Evolutionary conservation across 2,113 vertebrate species (phyloP), one percentile per base, ranked within the genome.

Genomic region (Nerophis ophidion): DNA sequence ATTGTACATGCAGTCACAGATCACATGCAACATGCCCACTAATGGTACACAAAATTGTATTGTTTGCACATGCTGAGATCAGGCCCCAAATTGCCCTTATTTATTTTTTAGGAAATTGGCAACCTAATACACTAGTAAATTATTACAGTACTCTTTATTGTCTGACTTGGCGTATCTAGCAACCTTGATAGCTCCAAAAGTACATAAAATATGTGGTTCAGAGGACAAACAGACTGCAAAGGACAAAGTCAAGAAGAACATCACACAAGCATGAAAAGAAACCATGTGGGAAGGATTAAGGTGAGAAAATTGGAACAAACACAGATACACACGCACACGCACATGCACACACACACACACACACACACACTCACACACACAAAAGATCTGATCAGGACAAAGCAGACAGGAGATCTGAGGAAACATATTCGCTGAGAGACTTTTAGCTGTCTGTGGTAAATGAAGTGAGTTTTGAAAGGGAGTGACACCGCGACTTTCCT

Each of bases 251-350:
- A 15, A 66, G 14, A 72, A 50, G 59, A 70, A 81, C 48, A 65
- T 36, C 65, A 72, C 66, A 77, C 60, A 63, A 49, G 72, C 71
- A 73, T 68, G 68, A 79, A 82, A 74, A 78, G 45, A 79, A 70
- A 70, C 45, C 81, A 86, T 82, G 73, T 81, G 84, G 84, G 71
- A 82, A 67, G 76, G 65, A 82, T 85, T 81, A 80, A 53, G 56
- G 46, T 59, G 42, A 12, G 62, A 72, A 68, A 65, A 71, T 65
- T 74, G 63, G 54, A 78, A 79, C 57, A 80, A 74, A 80, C 74
- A 73, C 48, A 72, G 34, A 49, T 26, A 70, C 16, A 50, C 8
- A 12, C 65, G 72, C 63, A 26, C 26, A 26, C 4, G 26, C 26
- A 26, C 26, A 26, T 34, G 48, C 34, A 70, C 16, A 50, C 8